Conservation (phyloP, 2,797 vertebrate genomes). For the Ficedula albicollis region DNA sequence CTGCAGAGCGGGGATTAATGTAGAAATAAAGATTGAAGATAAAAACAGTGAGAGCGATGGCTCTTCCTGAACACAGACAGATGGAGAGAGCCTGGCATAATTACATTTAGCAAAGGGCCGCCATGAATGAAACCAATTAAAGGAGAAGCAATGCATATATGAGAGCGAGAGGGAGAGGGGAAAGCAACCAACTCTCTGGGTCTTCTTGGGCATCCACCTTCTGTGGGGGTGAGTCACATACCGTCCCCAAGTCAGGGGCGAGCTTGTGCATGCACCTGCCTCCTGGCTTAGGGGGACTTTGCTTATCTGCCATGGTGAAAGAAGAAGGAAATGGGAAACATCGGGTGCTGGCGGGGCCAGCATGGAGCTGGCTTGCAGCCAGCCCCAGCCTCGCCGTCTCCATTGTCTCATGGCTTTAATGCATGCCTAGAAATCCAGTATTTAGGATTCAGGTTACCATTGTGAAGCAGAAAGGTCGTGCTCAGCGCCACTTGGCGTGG, state of each 20-base stretch:
- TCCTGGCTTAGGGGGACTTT: constrained; percentile 14
- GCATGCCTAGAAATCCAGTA: constrained; percentile 70
- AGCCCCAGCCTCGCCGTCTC: constrained; percentile 43
- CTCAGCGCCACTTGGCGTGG: constrained; percentile 32
- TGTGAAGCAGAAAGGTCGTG: constrained; percentile 59
- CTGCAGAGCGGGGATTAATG: constrained; percentile 17
- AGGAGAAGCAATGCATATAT: neutral
- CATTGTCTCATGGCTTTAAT: constrained; percentile 68
- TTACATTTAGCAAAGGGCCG: constrained; percentile 77
- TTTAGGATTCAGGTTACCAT: constrained; percentile 70
- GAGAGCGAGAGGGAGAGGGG: neutral
- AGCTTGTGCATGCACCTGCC: neutral
- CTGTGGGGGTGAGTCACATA: neutral
- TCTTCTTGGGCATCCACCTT: neutral
- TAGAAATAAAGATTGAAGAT: constrained; percentile 54
- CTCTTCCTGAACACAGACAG: constrained; percentile 81
- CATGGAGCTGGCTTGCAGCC: constrained; percentile 53
- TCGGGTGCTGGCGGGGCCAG: neutral
- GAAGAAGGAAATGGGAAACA: constrained; percentile 45
- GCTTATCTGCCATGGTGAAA: neutral
- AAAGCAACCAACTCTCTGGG: neutral
- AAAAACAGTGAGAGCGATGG: constrained; percentile 75
- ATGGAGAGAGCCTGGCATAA: constrained; percentile 83
- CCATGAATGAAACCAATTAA: constrained; percentile 69
- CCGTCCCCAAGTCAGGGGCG: neutral